Conservation (phyloP, 2,888 invertebrate genomes). For the Drosophila fungiperda region DNA sequence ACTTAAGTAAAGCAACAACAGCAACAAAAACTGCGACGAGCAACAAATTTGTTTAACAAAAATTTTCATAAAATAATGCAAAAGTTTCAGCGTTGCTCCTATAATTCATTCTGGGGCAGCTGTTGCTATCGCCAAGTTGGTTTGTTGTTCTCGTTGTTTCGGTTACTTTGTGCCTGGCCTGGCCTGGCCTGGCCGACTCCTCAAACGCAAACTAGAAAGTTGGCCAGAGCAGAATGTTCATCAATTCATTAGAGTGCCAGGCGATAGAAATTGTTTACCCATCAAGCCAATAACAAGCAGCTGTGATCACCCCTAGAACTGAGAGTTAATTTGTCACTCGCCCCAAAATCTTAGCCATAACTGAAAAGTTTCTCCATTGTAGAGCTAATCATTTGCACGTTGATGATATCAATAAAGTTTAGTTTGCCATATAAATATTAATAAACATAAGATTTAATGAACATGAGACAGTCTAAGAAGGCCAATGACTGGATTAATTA, state of each 20-base stretch:
- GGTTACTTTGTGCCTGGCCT: slow-evolving; percentile 19
- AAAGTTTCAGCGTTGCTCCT: slow-evolving; percentile 55
- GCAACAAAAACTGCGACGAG: slow-evolving; percentile 38
- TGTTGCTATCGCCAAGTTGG: slow-evolving; percentile 46
- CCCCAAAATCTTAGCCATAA: slow-evolving; percentile 8
- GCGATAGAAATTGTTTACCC: slow-evolving; percentile 61
- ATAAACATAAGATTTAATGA: not conserved
- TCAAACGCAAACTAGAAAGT: slow-evolving; percentile 42
- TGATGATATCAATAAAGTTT: not conserved
- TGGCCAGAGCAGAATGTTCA: slow-evolving; percentile 48
- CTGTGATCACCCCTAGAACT: slow-evolving; percentile 37
- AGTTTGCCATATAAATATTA: not conserved
- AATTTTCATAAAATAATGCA: slow-evolving; percentile 79
- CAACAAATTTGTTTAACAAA: slow-evolving; percentile 78
- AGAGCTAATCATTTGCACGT: slow-evolving; percentile 15
- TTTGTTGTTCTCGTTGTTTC: slow-evolving; percentile 10
- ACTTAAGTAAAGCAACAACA: slow-evolving; percentile 52
- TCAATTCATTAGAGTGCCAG: slow-evolving; percentile 66
- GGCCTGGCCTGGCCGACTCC: not conserved
- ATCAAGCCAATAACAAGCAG: slow-evolving; percentile 54
- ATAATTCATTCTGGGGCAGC: slow-evolving; percentile 61
- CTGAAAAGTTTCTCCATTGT: slow-evolving; percentile 29
- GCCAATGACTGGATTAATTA: not conserved
- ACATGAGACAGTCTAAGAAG: not conserved
- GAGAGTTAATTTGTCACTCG: slow-evolving; percentile 59